These are phyloP conservation scores for Lerema accius DNA, from an alignment of 1,140 invertebrate species.

Conservation along the genomic window DNA sequence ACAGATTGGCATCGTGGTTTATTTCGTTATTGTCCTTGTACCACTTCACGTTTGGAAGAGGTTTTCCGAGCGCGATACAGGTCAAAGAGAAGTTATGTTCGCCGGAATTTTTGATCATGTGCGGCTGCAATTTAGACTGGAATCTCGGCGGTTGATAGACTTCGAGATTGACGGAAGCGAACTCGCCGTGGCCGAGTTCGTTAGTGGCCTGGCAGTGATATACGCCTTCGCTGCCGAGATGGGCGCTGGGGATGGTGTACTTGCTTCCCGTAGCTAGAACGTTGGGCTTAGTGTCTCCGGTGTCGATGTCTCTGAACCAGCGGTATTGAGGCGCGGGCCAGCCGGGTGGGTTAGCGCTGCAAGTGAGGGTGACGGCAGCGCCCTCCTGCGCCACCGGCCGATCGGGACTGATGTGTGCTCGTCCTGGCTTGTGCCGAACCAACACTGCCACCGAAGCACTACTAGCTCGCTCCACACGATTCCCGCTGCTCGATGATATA, in stretches of 20 bases:
- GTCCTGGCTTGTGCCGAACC: slow-evolving; percentile 94
- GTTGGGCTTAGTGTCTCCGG: slow-evolving; percentile 82
- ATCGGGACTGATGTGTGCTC: slow-evolving; percentile 91
- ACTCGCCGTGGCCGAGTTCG: slow-evolving; percentile 92
- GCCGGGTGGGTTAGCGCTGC: slow-evolving; percentile 92
- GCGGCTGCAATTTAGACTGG: slow-evolving; percentile 91
- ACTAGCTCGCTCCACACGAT: slow-evolving; percentile 86
- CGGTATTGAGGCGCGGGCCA: slow-evolving; percentile 94
- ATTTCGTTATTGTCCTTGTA: slow-evolving; percentile 92
- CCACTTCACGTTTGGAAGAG: slow-evolving; percentile 92
- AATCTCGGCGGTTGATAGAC: slow-evolving; percentile 94
- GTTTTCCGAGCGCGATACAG: slow-evolving; percentile 94
- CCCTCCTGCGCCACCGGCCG: slow-evolving; percentile 93
- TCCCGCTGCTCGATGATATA: slow-evolving; percentile 88
- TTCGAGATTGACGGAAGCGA: slow-evolving; percentile 91
- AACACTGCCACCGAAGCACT: slow-evolving; percentile 90
- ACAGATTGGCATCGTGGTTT: slow-evolving; percentile 88
- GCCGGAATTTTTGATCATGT: slow-evolving; percentile 90
- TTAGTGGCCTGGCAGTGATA: slow-evolving; percentile 96
- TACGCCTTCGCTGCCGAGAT: slow-evolving; percentile 92
- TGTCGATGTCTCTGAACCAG: slow-evolving; percentile 91
- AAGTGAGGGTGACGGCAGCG: slow-evolving; percentile 92
- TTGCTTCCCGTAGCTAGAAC: slow-evolving; percentile 89
- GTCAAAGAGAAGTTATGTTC: slow-evolving; percentile 91
- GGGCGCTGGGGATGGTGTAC: slow-evolving; percentile 92